These are phyloP conservation scores for Grantiella picta DNA, from an alignment of 2,113 vertebrate genomes.

Conservation along the genomic window DNA sequence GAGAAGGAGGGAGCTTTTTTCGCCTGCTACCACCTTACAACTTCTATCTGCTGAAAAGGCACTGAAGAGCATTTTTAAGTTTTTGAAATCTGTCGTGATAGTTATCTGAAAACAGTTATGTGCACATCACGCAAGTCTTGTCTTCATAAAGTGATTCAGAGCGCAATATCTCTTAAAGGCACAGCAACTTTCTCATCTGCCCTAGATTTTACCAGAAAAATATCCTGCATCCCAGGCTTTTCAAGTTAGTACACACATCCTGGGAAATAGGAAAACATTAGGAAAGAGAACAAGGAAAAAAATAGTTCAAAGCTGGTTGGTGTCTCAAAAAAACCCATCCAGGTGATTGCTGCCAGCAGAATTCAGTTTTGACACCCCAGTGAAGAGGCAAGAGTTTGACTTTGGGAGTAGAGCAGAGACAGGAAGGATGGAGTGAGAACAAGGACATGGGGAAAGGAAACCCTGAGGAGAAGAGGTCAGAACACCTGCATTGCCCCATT, in stretches of 20 bases:
- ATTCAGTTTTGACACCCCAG: background rate
- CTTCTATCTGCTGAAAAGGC: background rate
- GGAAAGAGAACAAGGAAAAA: background rate
- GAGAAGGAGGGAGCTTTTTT: background rate
- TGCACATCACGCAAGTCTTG: background rate
- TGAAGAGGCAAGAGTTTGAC: background rate
- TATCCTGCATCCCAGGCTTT: background rate
- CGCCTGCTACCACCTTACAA: background rate
- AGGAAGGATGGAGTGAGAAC: background rate
- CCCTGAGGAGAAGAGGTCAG: fast-evolving
- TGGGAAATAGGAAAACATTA: background rate
- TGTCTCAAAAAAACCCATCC: background rate
- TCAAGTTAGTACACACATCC: background rate
- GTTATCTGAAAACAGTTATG: background rate
- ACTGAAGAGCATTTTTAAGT: background rate
- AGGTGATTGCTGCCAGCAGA: background rate
- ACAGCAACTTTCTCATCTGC: background rate
- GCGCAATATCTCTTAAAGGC: background rate
- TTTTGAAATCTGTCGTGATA: background rate
- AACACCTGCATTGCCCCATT: background rate
- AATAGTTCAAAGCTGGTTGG: background rate
- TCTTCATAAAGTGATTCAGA: background rate
- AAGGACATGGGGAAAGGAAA: background rate
- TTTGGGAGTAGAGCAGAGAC: background rate
- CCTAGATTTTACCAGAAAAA: background rate